Base-by-base conservation (phyloP, 2,113 vertebrate genomes). In the Cebidichthys violaceus region DNA sequence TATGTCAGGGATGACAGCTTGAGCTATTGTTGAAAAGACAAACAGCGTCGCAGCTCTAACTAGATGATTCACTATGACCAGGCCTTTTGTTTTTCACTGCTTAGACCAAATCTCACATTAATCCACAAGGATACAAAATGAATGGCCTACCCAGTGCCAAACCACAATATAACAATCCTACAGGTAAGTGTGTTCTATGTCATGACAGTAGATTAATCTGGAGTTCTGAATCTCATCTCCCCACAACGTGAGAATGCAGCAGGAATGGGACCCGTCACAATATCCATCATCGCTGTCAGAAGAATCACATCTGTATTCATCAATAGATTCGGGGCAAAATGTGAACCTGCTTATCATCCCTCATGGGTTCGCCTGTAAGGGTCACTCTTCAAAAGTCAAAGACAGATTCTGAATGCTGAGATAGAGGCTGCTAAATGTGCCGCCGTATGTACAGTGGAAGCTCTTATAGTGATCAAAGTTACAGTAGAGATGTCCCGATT, bases 271-370 rank as follows among this genome's bases (percentile, higher is more conserved):
- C 2, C 76, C 75, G 84, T 91, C 88, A 91, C 83, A 84, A 77
- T 89, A 93, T 93, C 93, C 90, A 91, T 93, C 90, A 90, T 79
- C 5, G 7, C 86, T 89, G 87, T 93, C 87, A 90, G 86, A 89
- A 86, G 86, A 82, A 76, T 79, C 90, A 86, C 85, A 92, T 94
- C 84, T 87, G 87, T 91, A 94, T 94, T 93, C 91, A 85, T 84
- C 86, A 88, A 64, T 59, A 84, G 81, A 60, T 45, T 22, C 15
- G 15, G 82, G 75, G 77, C 75, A 83, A 87, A 93, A 92, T 90
- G 86, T 91, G 84, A 87, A 81, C 75, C 80, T 88, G 80, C 90
- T 92, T 90, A 89, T 88, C 82, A 90, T 92, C 84, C 68, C 91
- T 93, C 86, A 84, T 77, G 89, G 84, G 82, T 77, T 77, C 47